Conservation (phyloP, 2,888 invertebrate genomes). For the Pegoplata infirma region DNA sequence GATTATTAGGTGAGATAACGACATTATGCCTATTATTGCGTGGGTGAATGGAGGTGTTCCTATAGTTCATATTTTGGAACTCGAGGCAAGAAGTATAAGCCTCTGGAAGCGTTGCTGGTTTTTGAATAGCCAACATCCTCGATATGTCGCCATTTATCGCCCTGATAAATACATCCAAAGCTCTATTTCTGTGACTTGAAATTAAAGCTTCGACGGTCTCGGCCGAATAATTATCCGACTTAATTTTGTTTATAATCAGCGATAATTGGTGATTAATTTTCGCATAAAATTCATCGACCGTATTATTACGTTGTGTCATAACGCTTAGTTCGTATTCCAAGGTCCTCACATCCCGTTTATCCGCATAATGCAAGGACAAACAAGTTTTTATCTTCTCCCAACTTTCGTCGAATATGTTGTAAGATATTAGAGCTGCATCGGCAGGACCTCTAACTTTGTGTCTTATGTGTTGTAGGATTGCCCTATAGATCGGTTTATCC, state of each 20-base stretch:
- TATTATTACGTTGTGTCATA: neutral
- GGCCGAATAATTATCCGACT: neutral
- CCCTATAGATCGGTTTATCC: neutral
- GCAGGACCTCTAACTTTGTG: neutral
- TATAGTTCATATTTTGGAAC: neutral
- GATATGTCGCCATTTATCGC: neutral
- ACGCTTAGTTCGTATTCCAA: constrained; percentile 1
- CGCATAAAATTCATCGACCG: constrained; percentile 1
- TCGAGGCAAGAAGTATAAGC: neutral
- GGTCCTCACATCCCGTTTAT: neutral
- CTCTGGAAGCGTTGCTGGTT: neutral
- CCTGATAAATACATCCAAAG: neutral
- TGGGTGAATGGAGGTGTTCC: neutral
- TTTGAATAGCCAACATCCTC: neutral
- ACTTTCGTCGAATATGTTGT: no score
- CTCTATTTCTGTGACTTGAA: constrained; percentile 2
- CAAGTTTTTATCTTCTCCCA: neutral
- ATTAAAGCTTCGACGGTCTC: constrained; percentile 18
- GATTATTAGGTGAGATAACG: no score
- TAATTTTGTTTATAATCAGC: constrained; percentile 7
- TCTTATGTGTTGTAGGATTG: neutral
- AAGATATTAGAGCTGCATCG: neutral
- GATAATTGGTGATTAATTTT: neutral
- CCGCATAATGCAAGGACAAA: constrained; percentile 9
- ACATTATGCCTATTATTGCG: no score